Conservation (phyloP, 2,888 invertebrate genomes). For the Kuschelorhynchus macadamiae region DNA sequence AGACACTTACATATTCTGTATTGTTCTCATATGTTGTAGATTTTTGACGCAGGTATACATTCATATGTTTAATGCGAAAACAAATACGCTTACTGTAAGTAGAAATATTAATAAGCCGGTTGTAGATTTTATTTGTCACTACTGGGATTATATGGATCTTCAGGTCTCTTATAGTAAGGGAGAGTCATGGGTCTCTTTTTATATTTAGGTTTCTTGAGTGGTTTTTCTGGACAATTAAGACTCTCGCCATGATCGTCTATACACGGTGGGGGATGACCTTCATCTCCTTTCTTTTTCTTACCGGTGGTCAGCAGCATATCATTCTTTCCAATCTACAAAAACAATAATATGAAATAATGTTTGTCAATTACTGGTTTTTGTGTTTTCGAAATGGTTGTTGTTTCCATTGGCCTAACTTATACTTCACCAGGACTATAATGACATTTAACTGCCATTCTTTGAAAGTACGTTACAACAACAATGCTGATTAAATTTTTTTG, state of each 20-base stretch:
- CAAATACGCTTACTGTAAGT: not conserved
- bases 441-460: too few species aligned
- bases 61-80: not conserved
- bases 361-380: too few species aligned
- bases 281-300: conserved; percentile 37
- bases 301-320: conserved; percentile 17
- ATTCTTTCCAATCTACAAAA: not conserved
- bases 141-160: conserved; percentile 31
- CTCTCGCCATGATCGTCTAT: not conserved
- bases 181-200: conserved; percentile 33
- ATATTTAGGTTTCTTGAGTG: conserved; percentile 44
- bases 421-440: too few species aligned
- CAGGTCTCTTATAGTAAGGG: conserved; percentile 27
- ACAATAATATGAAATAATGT: not conserved
- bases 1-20: too few species aligned
- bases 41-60: too few species aligned
- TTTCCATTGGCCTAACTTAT: too few species aligned
- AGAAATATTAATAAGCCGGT: not conserved
- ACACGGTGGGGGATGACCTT: conserved; percentile 47
- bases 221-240: conserved; percentile 36
- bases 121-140: conserved; percentile 7
- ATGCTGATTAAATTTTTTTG: too few species aligned
- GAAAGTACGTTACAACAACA: too few species aligned
- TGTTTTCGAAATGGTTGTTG: too few species aligned
- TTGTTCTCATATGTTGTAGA: too few species aligned